Conservation (phyloP, 2,888 invertebrate species). For the Lycophotia porphyrea region DNA sequence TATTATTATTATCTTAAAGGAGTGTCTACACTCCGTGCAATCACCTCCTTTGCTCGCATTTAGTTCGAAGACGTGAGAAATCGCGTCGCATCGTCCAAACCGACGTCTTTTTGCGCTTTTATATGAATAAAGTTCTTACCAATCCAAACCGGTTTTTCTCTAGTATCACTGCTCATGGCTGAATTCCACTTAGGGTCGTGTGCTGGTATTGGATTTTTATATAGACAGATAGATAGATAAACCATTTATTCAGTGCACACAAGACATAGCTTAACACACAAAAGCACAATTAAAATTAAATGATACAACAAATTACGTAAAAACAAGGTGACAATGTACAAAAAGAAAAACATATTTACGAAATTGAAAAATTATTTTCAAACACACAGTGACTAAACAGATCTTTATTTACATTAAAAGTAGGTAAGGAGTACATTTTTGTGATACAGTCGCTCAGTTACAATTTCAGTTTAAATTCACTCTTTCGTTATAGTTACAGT, state of each 20-base stretch:
- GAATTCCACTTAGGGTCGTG: background rate
- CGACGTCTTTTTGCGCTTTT: background rate
- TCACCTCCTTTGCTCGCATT: background rate
- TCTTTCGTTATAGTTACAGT: background rate
- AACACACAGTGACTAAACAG: background rate
- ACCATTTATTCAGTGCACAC: no score
- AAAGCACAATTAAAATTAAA: no score
- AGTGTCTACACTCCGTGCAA: background rate
- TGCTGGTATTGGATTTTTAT: background rate
- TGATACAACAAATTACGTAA: no score
- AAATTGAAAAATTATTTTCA: no score
- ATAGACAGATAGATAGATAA: no score
- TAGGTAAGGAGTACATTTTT: background rate
- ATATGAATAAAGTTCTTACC: background rate
- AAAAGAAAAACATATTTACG: no score
- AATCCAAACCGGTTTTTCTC: background rate
- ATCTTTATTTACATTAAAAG: background rate
- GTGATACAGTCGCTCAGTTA: background rate
- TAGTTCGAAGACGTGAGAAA: background rate
- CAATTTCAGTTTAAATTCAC: background rate
- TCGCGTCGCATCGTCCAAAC: background rate
- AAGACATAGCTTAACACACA: no score
- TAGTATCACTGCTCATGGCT: background rate
- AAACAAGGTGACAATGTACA: no score
- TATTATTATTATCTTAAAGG: slow-evolving; percentile 19